Conservation (phyloP, 2,888 invertebrate genomes). For the Automeris io region DNA sequence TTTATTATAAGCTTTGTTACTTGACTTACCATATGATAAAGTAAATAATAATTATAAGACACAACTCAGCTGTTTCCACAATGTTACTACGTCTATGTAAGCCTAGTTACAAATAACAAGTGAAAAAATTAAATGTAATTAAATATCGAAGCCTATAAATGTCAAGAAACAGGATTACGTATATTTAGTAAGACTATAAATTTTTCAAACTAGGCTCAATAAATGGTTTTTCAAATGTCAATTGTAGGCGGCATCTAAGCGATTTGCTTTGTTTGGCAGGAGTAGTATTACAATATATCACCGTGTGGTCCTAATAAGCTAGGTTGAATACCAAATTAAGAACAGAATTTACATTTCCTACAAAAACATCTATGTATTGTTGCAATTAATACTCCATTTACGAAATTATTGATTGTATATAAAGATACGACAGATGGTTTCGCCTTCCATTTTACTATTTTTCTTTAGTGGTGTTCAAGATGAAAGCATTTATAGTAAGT, state of each 20-base stretch:
- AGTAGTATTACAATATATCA: conserved; percentile 46
- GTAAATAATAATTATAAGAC: too few relatives aligned
- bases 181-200: not conserved
- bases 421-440: conserved; percentile 42
- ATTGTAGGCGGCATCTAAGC: conserved; percentile 22
- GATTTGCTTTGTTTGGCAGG: conserved; percentile 39
- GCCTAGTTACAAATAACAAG: too few relatives aligned
- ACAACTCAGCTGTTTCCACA: too few relatives aligned
- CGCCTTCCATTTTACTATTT: conserved; percentile 48
- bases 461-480: conserved; percentile 37
- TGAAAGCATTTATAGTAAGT: conserved; percentile 62
- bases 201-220: conserved; percentile 1
- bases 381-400: conserved; percentile 65
- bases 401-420: conserved; percentile 58
- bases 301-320: conserved; percentile 49
- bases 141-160: too few relatives aligned
- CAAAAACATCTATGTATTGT: conserved; percentile 46
- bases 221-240: conserved; percentile 3
- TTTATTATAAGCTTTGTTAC: too few relatives aligned
- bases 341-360: conserved; percentile 67
- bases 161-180: too few relatives aligned
- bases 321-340: conserved; percentile 50
- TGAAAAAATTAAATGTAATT: too few relatives aligned
- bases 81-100: too few relatives aligned
- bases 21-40: too few relatives aligned